Conservation (phyloP, 2,888 invertebrate genomes). For the Caenorhabditis panamensis region DNA sequence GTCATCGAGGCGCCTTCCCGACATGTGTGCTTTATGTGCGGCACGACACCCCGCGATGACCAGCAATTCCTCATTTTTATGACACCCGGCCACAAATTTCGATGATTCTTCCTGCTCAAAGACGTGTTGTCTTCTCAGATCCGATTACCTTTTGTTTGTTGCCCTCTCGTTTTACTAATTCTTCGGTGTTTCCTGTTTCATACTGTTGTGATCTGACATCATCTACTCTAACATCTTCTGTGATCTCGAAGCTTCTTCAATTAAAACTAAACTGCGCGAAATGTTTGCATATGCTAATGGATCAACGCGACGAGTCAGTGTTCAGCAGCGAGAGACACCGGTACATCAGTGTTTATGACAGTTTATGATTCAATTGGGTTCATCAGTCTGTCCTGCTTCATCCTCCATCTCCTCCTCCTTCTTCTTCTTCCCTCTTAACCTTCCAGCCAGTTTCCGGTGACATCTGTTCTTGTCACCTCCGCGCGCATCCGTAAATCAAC, state of each 20-base stretch:
- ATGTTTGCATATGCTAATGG: conserved; percentile 59
- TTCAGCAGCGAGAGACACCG: conserved; percentile 8
- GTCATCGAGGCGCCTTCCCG: conserved; percentile 54
- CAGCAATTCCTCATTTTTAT: conserved; percentile 60
- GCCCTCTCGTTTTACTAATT: too few species aligned
- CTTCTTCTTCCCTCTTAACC: background rate
- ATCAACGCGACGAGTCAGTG: conserved; percentile 23
- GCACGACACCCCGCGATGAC: conserved; percentile 40
- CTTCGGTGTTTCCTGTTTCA: too few species aligned
- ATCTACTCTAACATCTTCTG: background rate
- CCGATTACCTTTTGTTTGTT: conserved; percentile 20
- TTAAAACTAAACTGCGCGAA: conserved; percentile 42
- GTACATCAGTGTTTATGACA: conserved; percentile 51
- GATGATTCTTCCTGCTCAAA: conserved; percentile 37
- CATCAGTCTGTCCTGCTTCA: too few species aligned
- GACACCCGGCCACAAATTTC: conserved; percentile 58
- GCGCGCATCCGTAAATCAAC: conserved; percentile 47
- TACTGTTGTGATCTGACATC: background rate
- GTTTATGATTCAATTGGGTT: conserved; percentile 41
- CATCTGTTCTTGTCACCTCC: conserved; percentile 45
- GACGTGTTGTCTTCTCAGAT: conserved; percentile 3
- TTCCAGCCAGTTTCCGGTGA: conserved; percentile 38
- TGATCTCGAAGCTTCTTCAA: conserved; percentile 30
- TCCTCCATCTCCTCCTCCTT: background rate
- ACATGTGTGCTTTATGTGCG: conserved; percentile 59